Percentiles rank a stretch among this genome's conserved stretches.
Conservation (phyloP, 2,113 vertebrate genomes). For the Pelobates fuscus region DNA sequence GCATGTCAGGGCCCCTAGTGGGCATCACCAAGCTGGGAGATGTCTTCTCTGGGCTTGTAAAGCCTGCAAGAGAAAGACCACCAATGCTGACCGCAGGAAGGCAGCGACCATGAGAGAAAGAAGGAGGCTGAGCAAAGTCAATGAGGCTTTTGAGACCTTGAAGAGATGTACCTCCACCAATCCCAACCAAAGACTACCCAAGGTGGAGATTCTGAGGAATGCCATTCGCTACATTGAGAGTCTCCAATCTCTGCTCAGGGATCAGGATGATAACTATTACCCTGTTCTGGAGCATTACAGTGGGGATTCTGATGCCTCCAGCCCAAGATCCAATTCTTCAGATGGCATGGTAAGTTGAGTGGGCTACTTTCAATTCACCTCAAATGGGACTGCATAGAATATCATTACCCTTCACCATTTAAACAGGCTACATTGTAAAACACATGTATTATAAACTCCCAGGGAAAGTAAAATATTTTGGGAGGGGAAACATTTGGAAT, state of each 20-base stretch:
- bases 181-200: conserved; percentile 94
- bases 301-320: conserved; percentile 92
- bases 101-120: conserved; percentile 92
- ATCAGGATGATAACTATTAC: conserved; percentile 84
- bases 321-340: conserved; percentile 93
- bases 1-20: conserved; percentile 91
- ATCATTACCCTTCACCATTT: too few species aligned
- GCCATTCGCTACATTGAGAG: conserved; percentile 98
- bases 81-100: conserved; percentile 90
- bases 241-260: conserved; percentile 88
- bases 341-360: conserved; percentile 90
- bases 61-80: conserved; percentile 96
- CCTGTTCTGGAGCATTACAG: conserved; percentile 89
- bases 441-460: too few species aligned
- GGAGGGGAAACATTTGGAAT: too few species aligned
- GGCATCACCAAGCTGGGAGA: conserved; percentile 94
- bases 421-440: too few species aligned
- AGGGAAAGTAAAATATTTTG: too few species aligned
- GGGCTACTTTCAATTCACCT: background rate
- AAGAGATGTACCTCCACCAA: conserved; percentile 94
- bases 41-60: conserved; percentile 98
- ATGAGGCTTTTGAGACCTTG: conserved; percentile 95
- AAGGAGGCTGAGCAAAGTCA: conserved; percentile 92
- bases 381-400: too few species aligned
- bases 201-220: conserved; percentile 97